Evolutionary conservation across 1,140 invertebrate genomes (phyloP), one percentile per base, ranked within the genome.

Genomic region (Drosophila littoralis): DNA sequence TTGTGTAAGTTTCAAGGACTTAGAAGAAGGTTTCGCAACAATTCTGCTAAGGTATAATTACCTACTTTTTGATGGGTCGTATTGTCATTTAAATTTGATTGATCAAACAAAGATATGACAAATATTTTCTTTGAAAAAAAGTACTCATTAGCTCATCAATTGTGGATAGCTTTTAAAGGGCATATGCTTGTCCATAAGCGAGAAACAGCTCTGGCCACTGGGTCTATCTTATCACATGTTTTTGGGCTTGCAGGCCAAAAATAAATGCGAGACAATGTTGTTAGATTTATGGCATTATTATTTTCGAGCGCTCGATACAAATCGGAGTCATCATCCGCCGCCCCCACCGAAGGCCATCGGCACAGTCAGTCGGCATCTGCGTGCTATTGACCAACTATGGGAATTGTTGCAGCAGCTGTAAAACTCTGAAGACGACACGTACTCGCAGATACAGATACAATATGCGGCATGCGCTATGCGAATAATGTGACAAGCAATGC

Each of bases 331-430:
- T 28, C 22, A 13, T 12, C 33, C 10, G n/a, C 43, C 43, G 35
- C 58, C 59, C 54, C 38, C 61, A 75, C 59, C 42, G 68, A 77
- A 74, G 75, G 70, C 70, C 75, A 58, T 36, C 68, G 57, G 33
- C 45, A 55, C 15, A 66, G 67, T 79, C 77, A 68, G 52, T 79
- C 55, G 66, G 33, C 63, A 76, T 70, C 75, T 70, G 70, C 75
- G 71, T 78, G 75, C 60, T 57, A 59, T 54, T 72, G 74, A 61
- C 71, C 74, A 76, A 73, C 50, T 76, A 65, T 75, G 63, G 70
- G 46, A 35, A 72, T 13, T 51, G 17, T 45, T 28, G 22, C 42
- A 43, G 58, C 64, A 46, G 68, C 55, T 54, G 63, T 33, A 51
- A 51, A 77, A 73, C 64, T 74, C 33, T 52, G 1, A 35, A 55